Base-by-base conservation (phyloP, 2,113 vertebrate genomes). In the Tachuris rubrigastra region DNA sequence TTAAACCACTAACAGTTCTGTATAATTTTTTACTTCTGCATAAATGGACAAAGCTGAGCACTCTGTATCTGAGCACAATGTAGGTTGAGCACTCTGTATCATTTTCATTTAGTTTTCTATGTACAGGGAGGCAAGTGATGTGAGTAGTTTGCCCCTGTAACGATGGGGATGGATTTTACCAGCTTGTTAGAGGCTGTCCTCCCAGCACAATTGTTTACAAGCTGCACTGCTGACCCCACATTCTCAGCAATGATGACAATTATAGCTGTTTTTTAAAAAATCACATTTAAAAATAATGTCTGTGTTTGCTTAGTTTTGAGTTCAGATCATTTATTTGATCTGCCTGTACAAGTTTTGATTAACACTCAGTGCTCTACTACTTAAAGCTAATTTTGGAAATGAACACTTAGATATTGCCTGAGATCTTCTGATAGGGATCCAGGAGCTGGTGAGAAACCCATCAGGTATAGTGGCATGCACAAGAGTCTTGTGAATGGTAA, bases 201-300 rank as follows among this genome's bases (percentile, higher is more conserved):
- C 53, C n/a, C 58, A 68, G 41, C n/a, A 33, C 0, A 0, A 50
- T 1, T 56, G 33, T 47, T 80, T 53, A 15, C 0, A 0, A 50
- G 27, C 33, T 66, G 35, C 56, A 22, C 46, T 46, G 37, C 18
- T 5, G 16, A 14, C 28, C 23, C 27, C 33, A 17, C 0, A 0
- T 25, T 65, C 52, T 73, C 74, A 82, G 20, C 24, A 22, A 28
- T 33, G 44, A 13, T 20, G 86, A 18, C 9, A n/a, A 28, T 42
- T n/a, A 72, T 13, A 76, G 15, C 10, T 33, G 25, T 3, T 28
- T 46, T 78, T 53, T 8, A 37, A 92, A 93, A 92, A 35, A 41
- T 13, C 1, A 1, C 37, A 13, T 67, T 77, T 22, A 20, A 62
- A 60, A 66, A 31, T 8, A 62, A 14, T 30, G 31, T 28, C 35